A percentile compares a stretch with the other conserved stretches of the same genome.
These are phyloP conservation scores for Drosophila prolongata DNA, from an alignment of 2,888 invertebrate species.

Conservation along the genomic window DNA sequence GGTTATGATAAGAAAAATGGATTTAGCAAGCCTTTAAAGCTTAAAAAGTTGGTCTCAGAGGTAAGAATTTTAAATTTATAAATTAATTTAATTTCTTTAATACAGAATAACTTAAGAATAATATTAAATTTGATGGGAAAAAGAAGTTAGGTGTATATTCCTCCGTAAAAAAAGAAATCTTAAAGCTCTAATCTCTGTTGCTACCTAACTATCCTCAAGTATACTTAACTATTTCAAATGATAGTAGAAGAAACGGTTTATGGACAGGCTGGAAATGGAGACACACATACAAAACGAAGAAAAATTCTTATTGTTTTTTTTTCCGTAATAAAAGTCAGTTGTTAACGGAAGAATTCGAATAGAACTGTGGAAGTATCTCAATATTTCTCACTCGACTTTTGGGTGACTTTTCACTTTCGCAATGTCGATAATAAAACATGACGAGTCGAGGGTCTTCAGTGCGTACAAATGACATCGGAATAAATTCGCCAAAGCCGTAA, in stretches of 20 bases:
- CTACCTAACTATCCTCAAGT: slow-evolving; percentile 14
- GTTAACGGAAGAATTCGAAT: slow-evolving; percentile 26
- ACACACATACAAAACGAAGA: slow-evolving; percentile 15
- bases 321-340: slow-evolving; percentile 3
- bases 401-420: slow-evolving; percentile 37
- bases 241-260: slow-evolving; percentile 60
- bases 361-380: slow-evolving; percentile 6
- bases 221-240: slow-evolving; percentile 55
- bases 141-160: too few relatives aligned
- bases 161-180: neutral
- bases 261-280: slow-evolving; percentile 59
- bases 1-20: too few relatives aligned
- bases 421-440: slow-evolving; percentile 13
- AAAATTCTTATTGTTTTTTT: slow-evolving; percentile 11
- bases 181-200: neutral
- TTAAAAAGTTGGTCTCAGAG: too few relatives aligned
- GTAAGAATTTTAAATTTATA: too few relatives aligned
- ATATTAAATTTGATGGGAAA: too few relatives aligned
- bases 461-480: slow-evolving; percentile 28
- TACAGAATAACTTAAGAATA: too few relatives aligned
- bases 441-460: slow-evolving; percentile 6
- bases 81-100: too few relatives aligned
- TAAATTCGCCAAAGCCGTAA: slow-evolving; percentile 23
- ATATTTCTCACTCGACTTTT: slow-evolving; percentile 2
- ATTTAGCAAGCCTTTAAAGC: too few relatives aligned